phyloP scores from a whole-genome alignment of 2,113 vertebrate genomes.

The Dryoscopus gambensis region DNA sequence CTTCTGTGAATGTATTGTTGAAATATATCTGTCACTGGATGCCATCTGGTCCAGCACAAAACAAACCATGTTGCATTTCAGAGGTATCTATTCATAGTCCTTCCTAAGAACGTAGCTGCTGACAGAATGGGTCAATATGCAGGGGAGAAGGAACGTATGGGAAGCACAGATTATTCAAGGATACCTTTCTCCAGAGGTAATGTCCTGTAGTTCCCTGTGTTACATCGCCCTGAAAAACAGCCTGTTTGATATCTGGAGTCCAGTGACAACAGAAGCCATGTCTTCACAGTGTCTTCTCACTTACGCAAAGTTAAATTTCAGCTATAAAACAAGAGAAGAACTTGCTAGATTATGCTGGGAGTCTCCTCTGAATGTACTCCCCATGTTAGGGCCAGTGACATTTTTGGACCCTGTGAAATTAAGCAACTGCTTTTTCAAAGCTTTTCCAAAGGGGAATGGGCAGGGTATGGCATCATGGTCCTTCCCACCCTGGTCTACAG shows the following conservation, averaged over 20 bases:
- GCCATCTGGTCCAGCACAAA: neutral
- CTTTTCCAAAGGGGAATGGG: neutral
- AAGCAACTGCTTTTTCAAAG: neutral
- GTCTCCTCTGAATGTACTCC: neutral
- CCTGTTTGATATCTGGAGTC: neutral
- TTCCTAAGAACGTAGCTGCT: neutral
- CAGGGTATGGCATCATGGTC: neutral
- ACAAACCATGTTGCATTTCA: neutral
- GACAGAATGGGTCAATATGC: neutral
- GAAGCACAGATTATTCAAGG: neutral
- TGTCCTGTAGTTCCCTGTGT: neutral
- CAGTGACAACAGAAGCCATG: neutral
- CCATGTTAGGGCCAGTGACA: neutral
- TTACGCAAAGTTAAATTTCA: neutral
- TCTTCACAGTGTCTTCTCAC: neutral
- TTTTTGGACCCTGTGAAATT: neutral
- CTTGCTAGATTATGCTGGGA: neutral
- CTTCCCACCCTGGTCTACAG: neutral
- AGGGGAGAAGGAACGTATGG: neutral
- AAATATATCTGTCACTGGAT: neutral
- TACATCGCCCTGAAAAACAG: neutral
- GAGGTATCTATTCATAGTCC: neutral
- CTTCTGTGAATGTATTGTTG: neutral
- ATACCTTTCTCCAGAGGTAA: neutral
- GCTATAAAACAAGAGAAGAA: neutral